Percentiles rank a stretch among this genome's conserved stretches.
These are phyloP conservation scores for Diaprepes abbreviatus DNA, from an alignment of 2,888 invertebrate genomes.

Conservation along the genomic window DNA sequence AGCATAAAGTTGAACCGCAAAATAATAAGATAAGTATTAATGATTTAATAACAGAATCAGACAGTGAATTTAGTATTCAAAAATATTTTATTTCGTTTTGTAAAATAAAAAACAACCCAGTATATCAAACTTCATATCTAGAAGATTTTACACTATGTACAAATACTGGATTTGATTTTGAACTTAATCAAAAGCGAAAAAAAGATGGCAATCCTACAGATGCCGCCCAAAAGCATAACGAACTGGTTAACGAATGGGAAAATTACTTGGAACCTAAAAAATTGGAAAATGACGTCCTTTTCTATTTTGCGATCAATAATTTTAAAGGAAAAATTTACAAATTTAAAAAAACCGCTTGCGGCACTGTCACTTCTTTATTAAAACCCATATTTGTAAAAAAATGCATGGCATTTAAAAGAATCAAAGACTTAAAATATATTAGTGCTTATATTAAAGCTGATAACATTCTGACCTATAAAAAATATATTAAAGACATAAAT, in stretches of 20 bases:
- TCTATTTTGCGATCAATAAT: not conserved
- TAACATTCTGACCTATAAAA: not conserved
- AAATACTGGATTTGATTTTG: constrained; percentile 40
- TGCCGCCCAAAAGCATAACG: not conserved
- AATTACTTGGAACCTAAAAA: not conserved
- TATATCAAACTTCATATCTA: constrained; percentile 20
- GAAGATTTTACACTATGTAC: constrained; percentile 45
- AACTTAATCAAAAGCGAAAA: not conserved
- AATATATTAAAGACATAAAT: not conserved
- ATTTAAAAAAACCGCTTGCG: not conserved
- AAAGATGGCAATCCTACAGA: not conserved
- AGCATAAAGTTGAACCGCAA: constrained; percentile 28
- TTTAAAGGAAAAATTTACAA: constrained; percentile 9
- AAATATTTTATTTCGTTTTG: constrained; percentile 49
- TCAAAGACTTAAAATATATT: not conserved
- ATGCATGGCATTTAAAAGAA: not conserved
- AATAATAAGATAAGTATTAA: constrained; percentile 23
- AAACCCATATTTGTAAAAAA: not conserved
- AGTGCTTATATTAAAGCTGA: not conserved
- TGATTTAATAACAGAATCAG: constrained; percentile 13
- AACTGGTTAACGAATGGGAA: constrained; percentile 2
- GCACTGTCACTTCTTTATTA: not conserved
- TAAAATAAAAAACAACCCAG: constrained; percentile 39
- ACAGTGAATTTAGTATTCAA: constrained; percentile 32
- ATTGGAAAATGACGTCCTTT: not conserved